Conservation (phyloP, 2,113 vertebrate genomes). For the Pterocles burchelli region DNA sequence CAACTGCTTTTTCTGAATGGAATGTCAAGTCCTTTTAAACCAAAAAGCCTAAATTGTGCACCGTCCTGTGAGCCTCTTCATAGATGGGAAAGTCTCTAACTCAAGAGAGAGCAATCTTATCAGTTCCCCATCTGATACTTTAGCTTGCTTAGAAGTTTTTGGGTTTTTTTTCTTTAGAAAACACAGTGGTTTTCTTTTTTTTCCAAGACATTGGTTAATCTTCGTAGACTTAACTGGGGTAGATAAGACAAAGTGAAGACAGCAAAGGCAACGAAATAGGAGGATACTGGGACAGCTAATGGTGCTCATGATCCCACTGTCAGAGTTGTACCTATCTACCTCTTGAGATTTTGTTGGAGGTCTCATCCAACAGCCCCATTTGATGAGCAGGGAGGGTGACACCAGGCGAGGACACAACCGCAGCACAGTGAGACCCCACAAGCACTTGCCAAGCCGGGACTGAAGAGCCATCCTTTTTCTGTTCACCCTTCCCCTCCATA, state of each 20-base stretch:
- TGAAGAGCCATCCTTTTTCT: not conserved
- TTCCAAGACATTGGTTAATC: not conserved
- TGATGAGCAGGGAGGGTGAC: not conserved
- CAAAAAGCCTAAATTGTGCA: not conserved
- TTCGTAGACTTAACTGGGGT: not conserved
- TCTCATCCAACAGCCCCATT: not conserved
- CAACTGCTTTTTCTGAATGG: not conserved
- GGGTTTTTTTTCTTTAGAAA: not conserved
- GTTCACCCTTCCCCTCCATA: not conserved
- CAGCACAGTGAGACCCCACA: rapidly evolving
- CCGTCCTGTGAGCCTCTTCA: not conserved
- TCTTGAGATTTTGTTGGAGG: not conserved
- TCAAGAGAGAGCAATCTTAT: not conserved
- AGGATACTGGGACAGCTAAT: not conserved
- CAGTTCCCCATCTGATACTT: not conserved
- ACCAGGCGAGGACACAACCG: not conserved
- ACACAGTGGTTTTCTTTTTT: too few relatives aligned
- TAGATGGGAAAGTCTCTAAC: conserved; percentile 9
- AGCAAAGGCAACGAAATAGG: not conserved
- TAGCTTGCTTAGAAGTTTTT: not conserved
- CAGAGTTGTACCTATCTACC: not conserved
- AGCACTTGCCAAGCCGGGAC: rapidly evolving
- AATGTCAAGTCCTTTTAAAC: not conserved
- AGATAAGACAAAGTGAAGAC: not conserved
- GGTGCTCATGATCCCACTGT: not conserved